phyloP scores from a whole-genome alignment of 2,888 invertebrate species.

The Nomada ruficornis region DNA sequence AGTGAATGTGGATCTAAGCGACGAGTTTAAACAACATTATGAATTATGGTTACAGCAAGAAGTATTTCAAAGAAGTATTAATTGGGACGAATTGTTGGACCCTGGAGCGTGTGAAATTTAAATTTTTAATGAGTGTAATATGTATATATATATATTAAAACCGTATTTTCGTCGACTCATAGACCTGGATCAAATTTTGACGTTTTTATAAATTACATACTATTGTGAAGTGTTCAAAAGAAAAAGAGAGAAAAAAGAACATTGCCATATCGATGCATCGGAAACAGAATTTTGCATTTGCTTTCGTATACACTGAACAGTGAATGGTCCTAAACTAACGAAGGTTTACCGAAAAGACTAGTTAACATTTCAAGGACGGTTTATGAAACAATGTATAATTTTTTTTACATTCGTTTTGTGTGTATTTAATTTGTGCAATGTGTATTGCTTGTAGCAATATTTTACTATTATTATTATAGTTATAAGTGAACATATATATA shows the following conservation, averaged over 20 bases:
- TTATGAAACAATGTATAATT: slow-evolving; percentile 37
- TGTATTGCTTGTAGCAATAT: slow-evolving; percentile 60
- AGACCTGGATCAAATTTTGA: slow-evolving; percentile 64
- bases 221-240: slow-evolving; percentile 66
- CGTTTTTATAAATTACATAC: slow-evolving; percentile 66
- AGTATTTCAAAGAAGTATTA: slow-evolving; percentile 94
- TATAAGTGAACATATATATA: slow-evolving; percentile 57
- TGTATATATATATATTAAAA: slow-evolving; percentile 51
- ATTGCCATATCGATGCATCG: slow-evolving; percentile 68
- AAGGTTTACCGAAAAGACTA: slow-evolving; percentile 54
- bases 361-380: slow-evolving; percentile 47
- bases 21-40: slow-evolving; percentile 97
- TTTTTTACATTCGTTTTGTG: slow-evolving; percentile 46
- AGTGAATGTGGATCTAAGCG: slow-evolving; percentile 92
- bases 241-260: slow-evolving; percentile 25
- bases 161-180: slow-evolving; percentile 63
- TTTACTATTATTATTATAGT: slow-evolving; percentile 58
- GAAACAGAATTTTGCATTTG: slow-evolving; percentile 57
- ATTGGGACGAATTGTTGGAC: slow-evolving; percentile 89
- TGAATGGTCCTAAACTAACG: slow-evolving; percentile 65
- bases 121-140: slow-evolving; percentile 66
- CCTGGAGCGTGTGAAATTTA: slow-evolving; percentile 78
- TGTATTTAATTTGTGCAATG: slow-evolving; percentile 65
- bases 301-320: slow-evolving; percentile 54
- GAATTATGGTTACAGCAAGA: slow-evolving; percentile 98